Base-by-base conservation (phyloP, 2,797 vertebrate species). In the Mionectes olivaceus region DNA sequence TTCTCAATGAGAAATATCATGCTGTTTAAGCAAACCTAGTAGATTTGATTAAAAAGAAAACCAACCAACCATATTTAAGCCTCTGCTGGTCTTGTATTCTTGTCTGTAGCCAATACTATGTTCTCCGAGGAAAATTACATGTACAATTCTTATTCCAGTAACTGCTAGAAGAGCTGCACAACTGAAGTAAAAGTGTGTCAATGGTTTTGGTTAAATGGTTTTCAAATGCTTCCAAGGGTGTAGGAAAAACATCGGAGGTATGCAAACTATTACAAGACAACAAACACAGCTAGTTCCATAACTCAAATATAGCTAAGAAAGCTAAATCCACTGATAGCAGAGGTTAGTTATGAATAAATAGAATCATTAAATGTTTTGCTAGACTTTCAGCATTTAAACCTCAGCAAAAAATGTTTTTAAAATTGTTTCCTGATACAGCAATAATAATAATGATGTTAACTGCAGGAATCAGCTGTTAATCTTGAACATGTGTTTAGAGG, bases 1-100 rank as follows among this genome's bases (percentile, higher is more conserved):
- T 30, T 87, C 60, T 87, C 22, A 55, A 21, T 4, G 10, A 73
- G 56, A 78, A 94, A 79, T 77, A 75, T 27, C 86, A 52, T 94
- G 73, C 69, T 91, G 74, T 68, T 94, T 75, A 80, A 95, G 90
- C 60, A 86, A 87, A 73, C 57, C 60, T 93, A 37, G 68, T 93
- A 22, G 35, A 85, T 93, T 96, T 92, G 44, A 73, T 87, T 65
- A 43, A 24, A 90, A 49, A 61, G 61, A 41, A 61, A 70, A 23
- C 4, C 50, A 56, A 14, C 13, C 32, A 56, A 56, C 0, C 7
- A 47, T 32, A 60, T 9, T 82, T 67, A 44, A 37, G 13, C 86
- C 76, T 87, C 55, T 90, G 44, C 79, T 89, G 64, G 65, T 91
- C 69, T 64, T 75, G 35, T 87, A 32, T 80, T 91, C 59, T 37